These are phyloP conservation scores for Cylloceria caligata DNA, from an alignment of 2,888 invertebrate genomes.

Conservation along the genomic window DNA sequence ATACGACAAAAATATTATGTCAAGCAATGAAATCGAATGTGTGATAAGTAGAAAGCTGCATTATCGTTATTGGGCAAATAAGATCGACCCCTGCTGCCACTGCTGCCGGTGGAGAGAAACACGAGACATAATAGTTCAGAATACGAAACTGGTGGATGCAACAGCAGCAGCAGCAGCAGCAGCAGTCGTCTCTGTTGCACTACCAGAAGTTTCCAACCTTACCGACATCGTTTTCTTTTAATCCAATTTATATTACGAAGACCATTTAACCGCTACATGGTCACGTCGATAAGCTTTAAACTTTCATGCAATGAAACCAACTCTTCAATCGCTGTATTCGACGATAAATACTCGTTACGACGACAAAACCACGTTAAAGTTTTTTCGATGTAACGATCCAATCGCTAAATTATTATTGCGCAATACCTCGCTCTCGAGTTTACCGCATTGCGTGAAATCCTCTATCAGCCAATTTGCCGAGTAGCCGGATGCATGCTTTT, in stretches of 20 bases:
- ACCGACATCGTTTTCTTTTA: slow-evolving; percentile 23
- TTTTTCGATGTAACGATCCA: too few relatives aligned
- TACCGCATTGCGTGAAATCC: neutral
- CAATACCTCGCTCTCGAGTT: neutral
- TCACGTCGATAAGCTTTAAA: neutral
- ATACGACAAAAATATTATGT: neutral
- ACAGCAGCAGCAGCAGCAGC: slow-evolving; percentile 15
- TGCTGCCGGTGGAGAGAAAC: slow-evolving; percentile 9
- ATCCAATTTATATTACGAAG: neutral
- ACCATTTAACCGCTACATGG: slow-evolving; percentile 7
- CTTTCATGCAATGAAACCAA: neutral
- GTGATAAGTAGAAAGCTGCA: neutral
- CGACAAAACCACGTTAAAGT: neutral
- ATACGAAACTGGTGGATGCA: slow-evolving; percentile 26
- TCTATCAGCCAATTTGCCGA: slow-evolving; percentile 20
- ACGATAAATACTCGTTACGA: neutral
- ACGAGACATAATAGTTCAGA: neutral
- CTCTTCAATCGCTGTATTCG: neutral
- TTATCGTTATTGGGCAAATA: slow-evolving; percentile 13
- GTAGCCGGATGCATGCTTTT: slow-evolving; percentile 1
- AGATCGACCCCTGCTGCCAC: slow-evolving; percentile 3
- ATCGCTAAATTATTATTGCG: slow-evolving; percentile 5
- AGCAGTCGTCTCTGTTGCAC: neutral
- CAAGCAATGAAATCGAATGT: neutral
- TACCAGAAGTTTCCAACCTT: slow-evolving; percentile 14